Conservation (phyloP, 2,888 invertebrate species). For the Griposia aprilina region DNA sequence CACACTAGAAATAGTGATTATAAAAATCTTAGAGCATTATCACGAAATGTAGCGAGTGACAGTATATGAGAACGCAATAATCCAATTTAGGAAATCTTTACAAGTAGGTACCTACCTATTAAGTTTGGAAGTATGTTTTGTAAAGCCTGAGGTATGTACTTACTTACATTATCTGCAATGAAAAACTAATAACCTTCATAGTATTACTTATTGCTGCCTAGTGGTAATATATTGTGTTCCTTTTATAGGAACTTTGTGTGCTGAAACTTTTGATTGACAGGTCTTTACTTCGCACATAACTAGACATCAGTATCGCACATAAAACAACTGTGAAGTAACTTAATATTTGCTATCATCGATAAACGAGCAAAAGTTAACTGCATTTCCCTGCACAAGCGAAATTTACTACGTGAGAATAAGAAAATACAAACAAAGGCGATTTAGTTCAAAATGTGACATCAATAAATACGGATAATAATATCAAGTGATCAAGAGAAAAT, state of each 20-base stretch:
- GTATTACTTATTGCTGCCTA: neutral
- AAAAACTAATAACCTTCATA: conserved; percentile 7
- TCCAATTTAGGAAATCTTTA: neutral
- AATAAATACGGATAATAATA: conserved; percentile 11
- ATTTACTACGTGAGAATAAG: conserved; percentile 21
- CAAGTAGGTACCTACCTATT: conserved; percentile 9
- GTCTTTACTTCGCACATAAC: conserved; percentile 28
- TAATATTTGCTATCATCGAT: neutral
- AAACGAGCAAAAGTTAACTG: neutral
- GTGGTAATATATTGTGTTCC: conserved; percentile 36
- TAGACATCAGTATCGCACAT: conserved; percentile 26
- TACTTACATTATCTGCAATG: conserved; percentile 35
- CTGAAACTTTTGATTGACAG: conserved; percentile 64
- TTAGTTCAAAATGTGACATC: conserved; percentile 12
- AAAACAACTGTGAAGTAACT: conserved; percentile 15
- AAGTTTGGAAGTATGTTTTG: conserved; percentile 31
- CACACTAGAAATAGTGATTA: neutral
- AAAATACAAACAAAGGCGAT: neutral
- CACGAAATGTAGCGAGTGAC: neutral
- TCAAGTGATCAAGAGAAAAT: conserved; percentile 13
- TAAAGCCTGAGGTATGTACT: conserved; percentile 58
- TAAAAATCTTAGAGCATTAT: conserved; percentile 8
- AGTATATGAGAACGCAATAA: neutral
- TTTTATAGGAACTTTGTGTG: conserved; percentile 48
- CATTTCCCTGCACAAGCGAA: neutral